Conservation (phyloP, 2,113 vertebrate genomes). For the Spea multiplicata region DNA sequence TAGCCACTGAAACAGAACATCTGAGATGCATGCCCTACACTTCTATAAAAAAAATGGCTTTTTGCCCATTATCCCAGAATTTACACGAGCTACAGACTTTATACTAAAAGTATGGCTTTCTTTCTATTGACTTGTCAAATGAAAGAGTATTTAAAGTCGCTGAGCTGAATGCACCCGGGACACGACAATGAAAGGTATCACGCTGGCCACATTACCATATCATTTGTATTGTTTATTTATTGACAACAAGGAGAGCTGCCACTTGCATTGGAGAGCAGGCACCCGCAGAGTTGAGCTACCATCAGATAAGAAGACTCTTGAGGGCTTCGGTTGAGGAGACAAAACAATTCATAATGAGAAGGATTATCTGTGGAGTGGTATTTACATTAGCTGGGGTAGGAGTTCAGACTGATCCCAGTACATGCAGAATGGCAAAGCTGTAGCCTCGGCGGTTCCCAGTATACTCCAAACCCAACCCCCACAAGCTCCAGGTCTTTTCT, state of each 20-base stretch:
- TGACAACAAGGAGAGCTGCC: not conserved
- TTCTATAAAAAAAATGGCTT: too few species aligned
- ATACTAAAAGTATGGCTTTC: too few species aligned
- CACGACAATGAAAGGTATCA: conserved; percentile 8
- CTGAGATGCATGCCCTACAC: too few species aligned
- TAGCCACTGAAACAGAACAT: too few species aligned
- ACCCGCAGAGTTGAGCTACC: not conserved
- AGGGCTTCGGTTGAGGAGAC: conserved; percentile 5
- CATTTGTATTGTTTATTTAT: conserved; percentile 30
- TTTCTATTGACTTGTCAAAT: too few species aligned
- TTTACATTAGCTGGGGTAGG: conserved; percentile 40
- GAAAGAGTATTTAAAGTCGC: not conserved
- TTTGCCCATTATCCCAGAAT: too few species aligned
- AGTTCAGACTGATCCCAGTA: conserved; percentile 13
- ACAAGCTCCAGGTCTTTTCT: conserved; percentile 25
- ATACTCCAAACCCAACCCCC: conserved; percentile 14
- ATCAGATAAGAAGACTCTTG: conserved; percentile 10
- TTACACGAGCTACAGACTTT: too few species aligned
- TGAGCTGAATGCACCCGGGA: conserved; percentile 15
- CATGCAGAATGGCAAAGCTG: not conserved
- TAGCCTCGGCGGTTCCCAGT: not conserved
- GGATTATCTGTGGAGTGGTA: conserved; percentile 40
- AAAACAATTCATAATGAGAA: conserved; percentile 33
- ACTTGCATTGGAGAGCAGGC: not conserved
- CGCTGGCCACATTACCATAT: conserved; percentile 6